Evolutionary conservation across 2,113 vertebrate species (phyloP).

Genomic region (Pedetes capensis): DNA sequence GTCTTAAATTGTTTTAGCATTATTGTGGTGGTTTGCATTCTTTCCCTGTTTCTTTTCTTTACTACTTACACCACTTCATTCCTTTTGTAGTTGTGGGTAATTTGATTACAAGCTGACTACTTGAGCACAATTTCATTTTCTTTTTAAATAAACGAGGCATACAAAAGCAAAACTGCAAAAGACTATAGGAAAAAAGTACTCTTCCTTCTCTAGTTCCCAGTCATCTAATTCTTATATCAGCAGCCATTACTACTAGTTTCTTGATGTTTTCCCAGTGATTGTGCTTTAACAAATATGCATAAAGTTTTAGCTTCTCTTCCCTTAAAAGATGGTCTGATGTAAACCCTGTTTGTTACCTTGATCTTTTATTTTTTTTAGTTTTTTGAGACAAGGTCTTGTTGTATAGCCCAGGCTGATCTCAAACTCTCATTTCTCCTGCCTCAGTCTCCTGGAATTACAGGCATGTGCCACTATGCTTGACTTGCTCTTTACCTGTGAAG

Average conservation of each 20-base stretch:
- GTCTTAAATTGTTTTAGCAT: neutral
- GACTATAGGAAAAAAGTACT: neutral
- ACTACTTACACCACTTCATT: neutral
- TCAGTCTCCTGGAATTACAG: no score
- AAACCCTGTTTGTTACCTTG: neutral
- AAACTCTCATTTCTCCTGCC: no score
- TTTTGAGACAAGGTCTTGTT: no score
- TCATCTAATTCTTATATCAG: neutral
- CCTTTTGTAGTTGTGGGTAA: neutral
- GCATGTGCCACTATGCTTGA: no score
- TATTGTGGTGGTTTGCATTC: neutral
- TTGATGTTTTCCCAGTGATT: neutral
- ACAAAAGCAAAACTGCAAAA: neutral
- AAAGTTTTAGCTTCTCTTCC: neutral
- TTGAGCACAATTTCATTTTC: neutral
- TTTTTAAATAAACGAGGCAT: neutral
- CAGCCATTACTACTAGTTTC: neutral
- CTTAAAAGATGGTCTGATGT: neutral
- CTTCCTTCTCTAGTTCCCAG: neutral
- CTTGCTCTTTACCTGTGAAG: no score
- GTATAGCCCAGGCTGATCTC: no score
- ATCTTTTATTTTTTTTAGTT: neutral
- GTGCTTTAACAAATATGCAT: neutral
- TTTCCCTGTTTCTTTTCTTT: neutral
- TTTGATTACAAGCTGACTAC: constrained; percentile 4